A percentile compares a stretch with the other conserved stretches of the same genome.
Conservation (phyloP, 2,888 invertebrate genomes). For the Amorpha juglandis region DNA sequence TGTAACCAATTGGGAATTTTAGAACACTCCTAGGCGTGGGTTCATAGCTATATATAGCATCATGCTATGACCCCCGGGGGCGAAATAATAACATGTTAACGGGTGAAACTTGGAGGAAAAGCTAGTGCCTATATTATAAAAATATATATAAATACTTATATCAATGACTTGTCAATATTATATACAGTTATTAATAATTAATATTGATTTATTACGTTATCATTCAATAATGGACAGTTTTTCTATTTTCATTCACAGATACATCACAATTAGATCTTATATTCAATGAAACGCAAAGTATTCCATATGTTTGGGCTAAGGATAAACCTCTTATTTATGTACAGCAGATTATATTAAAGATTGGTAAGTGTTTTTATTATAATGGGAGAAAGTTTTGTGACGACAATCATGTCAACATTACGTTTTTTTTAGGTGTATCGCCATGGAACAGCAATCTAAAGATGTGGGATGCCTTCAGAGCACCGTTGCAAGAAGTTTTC, state of each 20-base stretch:
- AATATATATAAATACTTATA: too few species aligned
- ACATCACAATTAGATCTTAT: conserved; percentile 59
- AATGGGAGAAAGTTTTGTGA: background rate
- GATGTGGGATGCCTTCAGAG: conserved; percentile 95
- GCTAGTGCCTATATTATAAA: too few species aligned
- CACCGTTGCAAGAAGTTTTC: conserved; percentile 95
- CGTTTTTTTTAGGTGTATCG: conserved; percentile 86
- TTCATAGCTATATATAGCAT: too few species aligned
- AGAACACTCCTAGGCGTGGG: too few species aligned
- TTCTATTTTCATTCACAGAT: conserved; percentile 51
- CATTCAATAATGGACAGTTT: background rate
- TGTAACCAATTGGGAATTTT: too few species aligned
- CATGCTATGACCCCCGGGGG: too few species aligned
- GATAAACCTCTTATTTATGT: conserved; percentile 88
- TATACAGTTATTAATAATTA: too few species aligned
- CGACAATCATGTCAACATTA: background rate
- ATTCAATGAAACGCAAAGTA: conserved; percentile 74
- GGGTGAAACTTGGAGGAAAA: too few species aligned
- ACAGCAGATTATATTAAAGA: conserved; percentile 90
- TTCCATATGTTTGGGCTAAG: conserved; percentile 85
- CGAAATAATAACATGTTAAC: too few species aligned
- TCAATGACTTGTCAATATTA: too few species aligned
- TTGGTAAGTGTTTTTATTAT: conserved; percentile 58
- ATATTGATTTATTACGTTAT: background rate
- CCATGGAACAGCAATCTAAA: conserved; percentile 94